These are phyloP conservation scores for Anneissia japonica DNA, from an alignment of 35 echinoderm and acorn worm species.

Conservation along the genomic window DNA sequence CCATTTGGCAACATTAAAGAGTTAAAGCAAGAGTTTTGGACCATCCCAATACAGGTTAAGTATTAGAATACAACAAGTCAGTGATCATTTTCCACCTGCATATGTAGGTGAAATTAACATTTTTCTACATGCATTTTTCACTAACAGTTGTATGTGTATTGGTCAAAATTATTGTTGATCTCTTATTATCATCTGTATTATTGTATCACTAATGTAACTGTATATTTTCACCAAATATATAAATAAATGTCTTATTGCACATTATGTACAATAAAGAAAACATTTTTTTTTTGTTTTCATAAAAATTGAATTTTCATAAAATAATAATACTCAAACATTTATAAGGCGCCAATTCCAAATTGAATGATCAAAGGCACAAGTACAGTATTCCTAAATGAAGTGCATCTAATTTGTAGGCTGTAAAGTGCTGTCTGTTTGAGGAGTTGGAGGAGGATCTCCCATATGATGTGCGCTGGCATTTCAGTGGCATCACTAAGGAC, in stretches of 20 bases:
- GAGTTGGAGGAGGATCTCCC: slow-evolving; percentile 52
- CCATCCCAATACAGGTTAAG: slow-evolving; percentile 91
- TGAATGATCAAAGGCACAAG: background rate
- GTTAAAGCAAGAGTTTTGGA: slow-evolving; percentile 56
- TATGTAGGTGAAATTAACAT: too few relatives aligned
- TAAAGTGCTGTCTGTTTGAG: slow-evolving; percentile 77
- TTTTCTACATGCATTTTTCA: too few relatives aligned
- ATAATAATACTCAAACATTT: background rate
- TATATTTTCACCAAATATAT: too few relatives aligned
- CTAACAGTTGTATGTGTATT: too few relatives aligned
- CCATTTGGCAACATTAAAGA: slow-evolving; percentile 56
- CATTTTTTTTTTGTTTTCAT: background rate
- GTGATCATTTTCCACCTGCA: too few relatives aligned
- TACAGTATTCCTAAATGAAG: too few relatives aligned
- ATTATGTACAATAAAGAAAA: background rate
- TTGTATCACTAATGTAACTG: too few relatives aligned
- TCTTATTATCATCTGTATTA: too few relatives aligned
- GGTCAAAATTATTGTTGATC: too few relatives aligned
- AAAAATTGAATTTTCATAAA: background rate
- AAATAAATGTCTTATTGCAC: background rate
- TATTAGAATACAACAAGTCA: too few relatives aligned
- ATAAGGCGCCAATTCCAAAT: background rate
- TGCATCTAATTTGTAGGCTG: slow-evolving; percentile 44
- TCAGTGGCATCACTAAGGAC: slow-evolving; percentile 56
- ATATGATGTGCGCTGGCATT: slow-evolving; percentile 84